Percentiles rank a stretch among this genome's conserved stretches.
Conservation (phyloP, 2,113 vertebrate genomes). For the Bombycilla garrulus region DNA sequence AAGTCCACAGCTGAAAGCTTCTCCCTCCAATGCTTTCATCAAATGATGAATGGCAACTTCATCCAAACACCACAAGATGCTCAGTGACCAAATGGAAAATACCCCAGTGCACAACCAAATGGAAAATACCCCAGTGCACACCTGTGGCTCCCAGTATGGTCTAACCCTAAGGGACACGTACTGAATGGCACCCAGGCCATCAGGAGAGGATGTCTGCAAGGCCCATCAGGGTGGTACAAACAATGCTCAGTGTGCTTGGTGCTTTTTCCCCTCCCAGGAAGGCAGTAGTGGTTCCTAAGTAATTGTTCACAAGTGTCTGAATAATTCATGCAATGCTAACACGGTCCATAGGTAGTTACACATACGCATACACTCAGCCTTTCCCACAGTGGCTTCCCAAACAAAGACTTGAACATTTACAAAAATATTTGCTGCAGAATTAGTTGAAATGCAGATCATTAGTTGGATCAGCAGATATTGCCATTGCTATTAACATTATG, state of each 20-base stretch:
- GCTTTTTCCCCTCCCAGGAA: background rate
- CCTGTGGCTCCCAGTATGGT: background rate
- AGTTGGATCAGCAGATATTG: background rate
- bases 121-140: background rate
- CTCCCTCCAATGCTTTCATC: background rate
- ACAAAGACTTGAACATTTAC: background rate
- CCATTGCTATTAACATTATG: background rate
- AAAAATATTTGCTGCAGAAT: background rate
- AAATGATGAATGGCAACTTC: background rate
- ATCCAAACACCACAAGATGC: background rate
- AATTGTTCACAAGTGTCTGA: background rate
- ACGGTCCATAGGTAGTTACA: background rate
- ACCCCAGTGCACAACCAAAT: background rate
- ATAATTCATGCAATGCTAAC: background rate
- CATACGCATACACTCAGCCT: background rate
- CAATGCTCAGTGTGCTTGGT: background rate
- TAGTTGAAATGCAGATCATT: background rate
- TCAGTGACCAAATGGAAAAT: background rate
- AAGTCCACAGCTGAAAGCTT: background rate
- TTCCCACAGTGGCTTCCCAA: background rate
- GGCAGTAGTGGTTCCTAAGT: background rate
- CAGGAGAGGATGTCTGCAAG: background rate
- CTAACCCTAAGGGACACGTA: background rate
- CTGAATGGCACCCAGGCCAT: background rate
- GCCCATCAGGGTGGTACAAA: background rate